Evolutionary conservation across 2,888 invertebrate genomes (phyloP), one percentile per base, ranked within the genome.

Genomic region (Sinhomidia bicolor): DNA sequence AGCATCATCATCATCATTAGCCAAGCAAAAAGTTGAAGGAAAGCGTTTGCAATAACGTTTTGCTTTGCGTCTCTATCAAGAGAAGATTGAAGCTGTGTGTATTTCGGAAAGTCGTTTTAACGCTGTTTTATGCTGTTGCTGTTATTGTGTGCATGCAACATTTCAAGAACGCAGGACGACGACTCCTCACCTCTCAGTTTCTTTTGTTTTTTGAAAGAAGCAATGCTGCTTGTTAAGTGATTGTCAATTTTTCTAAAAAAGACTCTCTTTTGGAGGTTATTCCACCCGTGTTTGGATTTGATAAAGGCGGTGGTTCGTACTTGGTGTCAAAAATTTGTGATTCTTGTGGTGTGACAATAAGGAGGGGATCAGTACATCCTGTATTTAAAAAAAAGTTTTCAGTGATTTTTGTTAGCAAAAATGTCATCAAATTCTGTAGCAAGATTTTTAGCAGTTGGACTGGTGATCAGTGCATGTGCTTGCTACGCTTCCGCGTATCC

Each of bases 401-500:
- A 68, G 57, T 23, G 26, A 26, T n/a, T n/a, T n/a, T 68, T 26
- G 36, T 47, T 57, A 12, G 41, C 17, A 23, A 62, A 32, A 79
- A 76, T 79, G 78, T 65, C 41, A 57, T 57, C 23, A 44, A 36
- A 54, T 10, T 12, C 17, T 68, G 57, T 71, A 20, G 26, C 36
- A 9, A 68, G 41, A 71, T 20, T 41, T 17, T 17, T 17, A 2
- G 14, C 44, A 14, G 76, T 51, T 23, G 74, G 74, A 26, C n/a
- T 74, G 47, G 47, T 32, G 62, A 44, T 71, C 10, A 29, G 20
- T 20, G 71, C 41, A 9, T 71, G 36, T 41, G 44, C 20, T 12
- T 71, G 71, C 26, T 68, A 68, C 71, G 78, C 41, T 12, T 44
- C 85, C 29, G 86, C 86, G 23, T 80, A 44, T 80, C 86, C 86